Base-by-base conservation (phyloP, 2,797 vertebrate genomes). In the Cirrhinus molitorella region DNA sequence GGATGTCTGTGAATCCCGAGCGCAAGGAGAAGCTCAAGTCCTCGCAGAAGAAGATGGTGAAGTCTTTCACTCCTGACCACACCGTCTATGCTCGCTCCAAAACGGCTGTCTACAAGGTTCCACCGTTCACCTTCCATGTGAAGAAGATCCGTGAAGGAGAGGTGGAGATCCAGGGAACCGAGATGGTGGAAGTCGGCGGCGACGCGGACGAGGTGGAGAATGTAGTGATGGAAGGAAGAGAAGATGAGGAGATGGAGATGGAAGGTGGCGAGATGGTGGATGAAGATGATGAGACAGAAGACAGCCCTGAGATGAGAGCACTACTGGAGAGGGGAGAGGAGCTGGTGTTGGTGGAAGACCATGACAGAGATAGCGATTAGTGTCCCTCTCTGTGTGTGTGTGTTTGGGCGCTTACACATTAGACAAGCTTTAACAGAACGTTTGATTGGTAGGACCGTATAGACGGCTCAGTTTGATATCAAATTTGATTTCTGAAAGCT, bases 51-150 rank as follows among this genome's bases (percentile, higher is more conserved):
- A 99, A 97, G 92, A 87, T 99, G 93, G 96, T 97, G 91, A 99
- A 99, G 90, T 95, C 98, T 83, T 99, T 99, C 92, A 98, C 97
- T 0, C 98, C 98, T 1, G 97, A 98, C 93, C 98, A 99, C 70
- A 93, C 95, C 25, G 96, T 98, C 45, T 99, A 98, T 0, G 97
- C 98, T 86, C 95, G 98, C 47, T 96, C 97, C 90, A 96, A 97
- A 92, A 97, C 96, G 0, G 96, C 97, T 0, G 95, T 98, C 80
- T 99, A 99, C 95, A 99, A 97, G 92, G 98, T 99, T 88, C 98
- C 97, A 0, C 98, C 98, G 28, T 99, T 99, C 92, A 99, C 98
- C 82, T 99, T 99, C 92, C 97, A 97, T 0, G 98, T 99, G 88
- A 99, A 99, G 94, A 99, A 99, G 89, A 94, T 99, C 86, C 95